Base-by-base conservation (phyloP, 1,140 invertebrate species). In the Spodoptera litura region DNA sequence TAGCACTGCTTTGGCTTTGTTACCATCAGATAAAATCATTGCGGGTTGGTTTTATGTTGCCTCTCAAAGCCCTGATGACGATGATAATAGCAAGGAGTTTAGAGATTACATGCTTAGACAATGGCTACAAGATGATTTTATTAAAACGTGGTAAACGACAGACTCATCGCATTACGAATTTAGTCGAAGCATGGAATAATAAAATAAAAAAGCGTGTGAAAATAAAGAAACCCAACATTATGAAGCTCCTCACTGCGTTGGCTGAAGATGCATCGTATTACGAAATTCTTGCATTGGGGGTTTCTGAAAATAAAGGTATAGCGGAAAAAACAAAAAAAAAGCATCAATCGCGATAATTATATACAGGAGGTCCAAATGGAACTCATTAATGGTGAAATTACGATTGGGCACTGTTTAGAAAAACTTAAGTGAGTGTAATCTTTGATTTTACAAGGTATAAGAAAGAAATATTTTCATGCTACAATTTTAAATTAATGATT, bases 41-140 rank as follows among this genome's bases (percentile, higher is more conserved):
- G 25, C 20, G 27, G 56, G 56, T 25, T 58, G 20, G 56, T 58
- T 58, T 58, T 58, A 58, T 58, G 11, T 58, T 15, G 56, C 56
- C 27, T 11, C 20, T 10, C 20, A 58, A 58, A 58, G 56, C 56
- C 56, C 56, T 25, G 56, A 58, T 27, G 56, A 20, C 0, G 20
- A 58, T 58, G 27, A 25, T 25, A 20, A 58, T 27, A 58, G 56
- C 27, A 25, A 58, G 27, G 11, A 58, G 27, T 58, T 58, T 58
- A 20, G 56, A 25, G 8, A 58, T 27, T 58, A 58, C 56, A 58
- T 58, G 56, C 56, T 58, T 2, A 27, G 20, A 11, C 20, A 56
- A 20, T 56, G 55, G 55, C 55, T 56, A 20, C 55, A 56, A 56
- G 5, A 15, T 6, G 25, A 56, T 56, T 56, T 25, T 12, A 12